Evolutionary conservation across 2,113 vertebrate species (phyloP), one percentile per base, ranked within the genome.

Genomic region (Xenopus borealis): DNA sequence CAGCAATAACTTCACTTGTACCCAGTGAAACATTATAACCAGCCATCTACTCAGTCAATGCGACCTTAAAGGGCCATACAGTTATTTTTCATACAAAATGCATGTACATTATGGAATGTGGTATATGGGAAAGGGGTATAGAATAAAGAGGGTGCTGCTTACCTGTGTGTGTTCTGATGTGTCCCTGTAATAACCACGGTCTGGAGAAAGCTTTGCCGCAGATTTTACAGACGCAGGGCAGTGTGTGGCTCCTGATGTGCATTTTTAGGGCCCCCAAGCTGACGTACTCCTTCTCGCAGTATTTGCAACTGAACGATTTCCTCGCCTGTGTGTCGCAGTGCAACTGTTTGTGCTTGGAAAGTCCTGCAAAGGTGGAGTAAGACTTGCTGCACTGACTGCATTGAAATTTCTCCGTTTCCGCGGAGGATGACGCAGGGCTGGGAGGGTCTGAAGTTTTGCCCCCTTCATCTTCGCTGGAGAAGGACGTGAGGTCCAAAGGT

Each of bases 141-240:
- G 33, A 40, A 6, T 6, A 40, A 1, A 4, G 0, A 16, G 72
- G 72, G 40, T 16, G 44, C 23, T 67, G 62, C 3, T 89, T 86
- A 98, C 96, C 96, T 0, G 96, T 99, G 85, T 99, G 97, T 1
- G 97, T 99, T 61, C 97, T 92, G 71, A 98, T 97, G 85, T 99
- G 97, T 80, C 97, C 97, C 69, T 97, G 89, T 59, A 99, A 94
- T 72, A 99, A 88, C 97, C 97, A 99, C n/a, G 96, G 96, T 78
- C 97, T 87, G 86, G 96, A 98, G 86, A 99, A 99, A 58, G 97
- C 96, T 85, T 99, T 99, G 57, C 97, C 96, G 0, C 97, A 99
- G 74, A 96, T 98, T 71, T 89, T 89, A n/a, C 97, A 99, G 52
- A 99, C 96, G 0, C 97, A 99, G 61, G 97, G 97, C 79, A 99